Evolutionary conservation across 2,113 vertebrate species (phyloP).

Genomic region (Poicephalus meyeri): DNA sequence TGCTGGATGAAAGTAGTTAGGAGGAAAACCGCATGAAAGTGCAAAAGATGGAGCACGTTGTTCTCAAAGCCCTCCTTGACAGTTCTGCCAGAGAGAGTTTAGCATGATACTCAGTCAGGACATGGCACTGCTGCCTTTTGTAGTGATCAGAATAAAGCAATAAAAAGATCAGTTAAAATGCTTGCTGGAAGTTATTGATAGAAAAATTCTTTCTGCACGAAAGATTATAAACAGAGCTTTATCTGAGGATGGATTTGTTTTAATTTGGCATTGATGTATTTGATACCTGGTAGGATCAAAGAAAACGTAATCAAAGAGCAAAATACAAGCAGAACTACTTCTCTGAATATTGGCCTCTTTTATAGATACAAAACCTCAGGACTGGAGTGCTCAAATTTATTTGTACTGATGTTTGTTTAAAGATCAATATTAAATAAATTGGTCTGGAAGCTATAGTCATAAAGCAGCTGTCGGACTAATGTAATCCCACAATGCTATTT

Average conservation of each 20-base stretch:
- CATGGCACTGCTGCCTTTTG: constrained; percentile 55
- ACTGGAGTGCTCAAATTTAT: constrained; percentile 84
- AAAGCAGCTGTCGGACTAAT: constrained; percentile 88
- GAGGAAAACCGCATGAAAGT: background rate
- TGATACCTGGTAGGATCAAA: constrained; percentile 85
- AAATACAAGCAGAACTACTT: constrained; percentile 76
- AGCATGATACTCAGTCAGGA: constrained; percentile 3
- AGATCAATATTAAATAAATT: constrained; percentile 92
- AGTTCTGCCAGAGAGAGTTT: background rate
- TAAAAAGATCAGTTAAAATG: constrained; percentile 76
- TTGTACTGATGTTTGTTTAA: constrained; percentile 91
- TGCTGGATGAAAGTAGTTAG: constrained; percentile 2
- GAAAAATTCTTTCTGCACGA: constrained; percentile 78
- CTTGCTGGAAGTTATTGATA: constrained; percentile 82
- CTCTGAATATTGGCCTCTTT: constrained; percentile 80
- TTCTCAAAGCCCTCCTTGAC: constrained; percentile 21
- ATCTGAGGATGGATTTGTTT: constrained; percentile 84
- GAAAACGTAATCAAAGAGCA: constrained; percentile 81
- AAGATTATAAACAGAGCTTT: constrained; percentile 80
- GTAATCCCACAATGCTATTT: constrained; percentile 89
- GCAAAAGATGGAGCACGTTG: background rate
- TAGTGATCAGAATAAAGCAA: constrained; percentile 69
- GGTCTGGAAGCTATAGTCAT: constrained; percentile 88
- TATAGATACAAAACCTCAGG: constrained; percentile 80
- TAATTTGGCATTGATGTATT: constrained; percentile 86